Percentiles rank a stretch among this genome's conserved stretches.
Evolutionary conservation across 2,888 invertebrate genomes (phyloP).

Genomic region (Epinotia bilunana): DNA sequence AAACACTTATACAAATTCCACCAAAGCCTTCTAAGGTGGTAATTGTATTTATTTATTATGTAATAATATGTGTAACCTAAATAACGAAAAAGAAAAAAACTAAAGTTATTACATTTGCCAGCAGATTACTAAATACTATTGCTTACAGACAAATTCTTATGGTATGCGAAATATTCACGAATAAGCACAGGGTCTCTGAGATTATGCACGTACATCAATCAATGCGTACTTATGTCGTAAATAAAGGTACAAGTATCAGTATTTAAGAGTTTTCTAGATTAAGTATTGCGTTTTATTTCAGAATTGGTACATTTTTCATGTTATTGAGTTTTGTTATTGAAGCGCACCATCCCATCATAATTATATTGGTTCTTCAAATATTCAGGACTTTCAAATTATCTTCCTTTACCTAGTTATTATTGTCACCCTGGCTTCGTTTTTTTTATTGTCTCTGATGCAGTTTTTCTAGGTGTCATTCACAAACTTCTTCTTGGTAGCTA

Average conservation of each 20-base stretch:
- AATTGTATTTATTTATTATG: conserved; percentile 11
- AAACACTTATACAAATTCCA: conserved; percentile 16
- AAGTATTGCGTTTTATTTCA: no score
- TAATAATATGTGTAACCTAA: neutral
- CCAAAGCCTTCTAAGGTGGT: neutral
- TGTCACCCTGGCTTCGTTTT: neutral
- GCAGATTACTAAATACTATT: neutral
- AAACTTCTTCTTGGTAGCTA: no score
- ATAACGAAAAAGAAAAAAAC: neutral
- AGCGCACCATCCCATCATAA: neutral
- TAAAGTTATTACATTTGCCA: neutral
- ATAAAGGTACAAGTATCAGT: neutral
- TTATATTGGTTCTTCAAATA: neutral
- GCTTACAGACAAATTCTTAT: neutral
- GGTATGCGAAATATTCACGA: conserved; percentile 4
- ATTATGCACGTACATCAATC: neutral
- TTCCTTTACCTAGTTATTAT: neutral
- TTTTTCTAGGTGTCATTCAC: no score
- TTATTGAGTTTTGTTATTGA: neutral
- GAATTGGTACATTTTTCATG: no score
- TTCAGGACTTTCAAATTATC: neutral
- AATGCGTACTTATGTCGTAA: neutral
- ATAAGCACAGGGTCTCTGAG: neutral
- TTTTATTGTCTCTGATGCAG: no score
- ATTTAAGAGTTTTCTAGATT: no score